These are phyloP conservation scores for Drosophila lacteicornis DNA, from an alignment of 1,140 invertebrate species.

Conservation along the genomic window DNA sequence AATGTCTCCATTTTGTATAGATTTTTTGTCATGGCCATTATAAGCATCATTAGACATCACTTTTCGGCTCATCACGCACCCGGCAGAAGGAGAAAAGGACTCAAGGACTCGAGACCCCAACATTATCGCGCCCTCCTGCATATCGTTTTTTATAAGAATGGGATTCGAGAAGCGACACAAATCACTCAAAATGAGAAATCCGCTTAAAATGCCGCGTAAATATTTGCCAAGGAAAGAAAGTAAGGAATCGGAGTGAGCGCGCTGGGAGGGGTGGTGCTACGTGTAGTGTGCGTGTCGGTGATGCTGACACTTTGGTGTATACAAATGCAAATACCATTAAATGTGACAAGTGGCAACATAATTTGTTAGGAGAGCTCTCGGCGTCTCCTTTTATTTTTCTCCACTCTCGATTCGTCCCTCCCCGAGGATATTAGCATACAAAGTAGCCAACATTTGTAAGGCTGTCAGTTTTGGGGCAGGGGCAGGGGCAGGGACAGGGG, in stretches of 20 bases:
- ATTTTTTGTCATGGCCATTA: constrained; percentile 23
- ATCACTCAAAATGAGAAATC: constrained; percentile 83
- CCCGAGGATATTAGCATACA: constrained; percentile 73
- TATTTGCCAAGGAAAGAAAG: constrained; percentile 77
- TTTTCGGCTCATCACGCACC: constrained; percentile 78
- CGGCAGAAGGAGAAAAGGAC: constrained; percentile 19
- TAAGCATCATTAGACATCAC: constrained; percentile 71
- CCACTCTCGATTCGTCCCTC: constrained; percentile 15
- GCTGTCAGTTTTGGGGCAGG: constrained; percentile 10
- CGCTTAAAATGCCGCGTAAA: constrained; percentile 82
- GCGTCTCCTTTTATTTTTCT: constrained; percentile 28
- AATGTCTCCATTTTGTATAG: constrained; percentile 17
- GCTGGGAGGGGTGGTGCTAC: not conserved
- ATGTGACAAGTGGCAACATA: constrained; percentile 84
- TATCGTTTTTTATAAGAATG: constrained; percentile 39
- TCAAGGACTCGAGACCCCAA: constrained; percentile 28
- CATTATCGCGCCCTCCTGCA: constrained; percentile 24
- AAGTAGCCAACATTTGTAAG: constrained; percentile 71
- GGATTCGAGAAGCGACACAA: constrained; percentile 75
- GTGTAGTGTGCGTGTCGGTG: constrained; percentile 58
- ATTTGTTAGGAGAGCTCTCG: constrained; percentile 72
- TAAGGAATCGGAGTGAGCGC: constrained; percentile 4
- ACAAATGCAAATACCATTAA: constrained; percentile 84
- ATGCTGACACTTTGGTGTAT: constrained; percentile 79
- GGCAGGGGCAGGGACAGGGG: not conserved